Percentiles rank a stretch among this genome's conserved stretches.
Conservation (phyloP, 1,140 invertebrate genomes). For the Caenorhabditis briggsae region DNA sequence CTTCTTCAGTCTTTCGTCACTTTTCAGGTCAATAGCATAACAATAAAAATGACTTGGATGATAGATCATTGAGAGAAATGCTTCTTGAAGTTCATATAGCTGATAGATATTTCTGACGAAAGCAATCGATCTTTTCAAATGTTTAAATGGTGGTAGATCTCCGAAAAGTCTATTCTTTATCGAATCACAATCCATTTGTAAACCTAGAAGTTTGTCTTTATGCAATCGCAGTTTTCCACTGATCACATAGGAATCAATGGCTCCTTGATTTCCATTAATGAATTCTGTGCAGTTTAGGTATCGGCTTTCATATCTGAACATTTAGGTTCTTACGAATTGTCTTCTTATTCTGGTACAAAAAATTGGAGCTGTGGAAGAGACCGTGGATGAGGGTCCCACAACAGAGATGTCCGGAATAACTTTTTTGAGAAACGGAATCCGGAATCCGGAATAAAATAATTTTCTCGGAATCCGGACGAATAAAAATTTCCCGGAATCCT, state of each 20-base stretch:
- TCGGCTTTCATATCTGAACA: no score
- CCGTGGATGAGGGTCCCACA: no score
- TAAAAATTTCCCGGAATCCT: no score
- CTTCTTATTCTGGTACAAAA: no score
- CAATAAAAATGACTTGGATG: slow-evolving; percentile 31
- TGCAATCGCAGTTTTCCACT: background rate
- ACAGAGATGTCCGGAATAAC: no score
- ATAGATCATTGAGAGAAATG: slow-evolving; percentile 9
- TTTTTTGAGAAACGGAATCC: no score
- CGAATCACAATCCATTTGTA: slow-evolving; percentile 38
- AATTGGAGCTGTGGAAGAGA: no score
- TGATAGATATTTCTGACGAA: slow-evolving; percentile 29
- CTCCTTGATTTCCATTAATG: background rate
- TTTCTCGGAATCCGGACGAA: no score
- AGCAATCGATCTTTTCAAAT: slow-evolving; percentile 3
- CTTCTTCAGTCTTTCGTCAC: slow-evolving; percentile 5
- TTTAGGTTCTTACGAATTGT: no score
- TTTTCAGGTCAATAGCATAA: slow-evolving; percentile 46
- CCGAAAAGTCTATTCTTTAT: slow-evolving; percentile 26
- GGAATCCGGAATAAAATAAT: no score
- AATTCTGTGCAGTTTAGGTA: background rate
- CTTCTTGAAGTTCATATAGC: slow-evolving; percentile 50
- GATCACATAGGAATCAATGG: background rate
- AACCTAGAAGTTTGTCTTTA: background rate
- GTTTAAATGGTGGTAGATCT: background rate